Conservation (phyloP, 2,797 vertebrate species). For the Propithecus perrieri region DNA sequence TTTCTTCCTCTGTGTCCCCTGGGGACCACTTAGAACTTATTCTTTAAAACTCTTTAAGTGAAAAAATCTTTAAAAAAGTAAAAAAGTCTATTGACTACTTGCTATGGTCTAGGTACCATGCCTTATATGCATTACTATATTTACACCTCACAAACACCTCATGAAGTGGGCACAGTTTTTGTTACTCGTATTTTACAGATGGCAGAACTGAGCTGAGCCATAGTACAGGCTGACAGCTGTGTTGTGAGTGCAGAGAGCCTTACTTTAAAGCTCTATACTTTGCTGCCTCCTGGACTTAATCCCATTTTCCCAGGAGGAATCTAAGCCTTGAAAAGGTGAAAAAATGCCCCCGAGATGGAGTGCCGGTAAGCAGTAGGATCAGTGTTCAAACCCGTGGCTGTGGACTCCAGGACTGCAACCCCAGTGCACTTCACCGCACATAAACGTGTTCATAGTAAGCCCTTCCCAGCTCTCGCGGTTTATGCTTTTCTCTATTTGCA, state of each 20-base stretch:
- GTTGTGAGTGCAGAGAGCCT: not conserved
- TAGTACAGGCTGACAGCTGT: not conserved
- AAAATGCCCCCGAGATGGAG: not conserved
- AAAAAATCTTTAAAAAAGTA: not conserved
- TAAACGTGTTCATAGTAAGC: not conserved
- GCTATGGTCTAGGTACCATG: not conserved
- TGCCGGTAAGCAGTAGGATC: not conserved
- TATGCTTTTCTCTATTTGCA: not conserved
- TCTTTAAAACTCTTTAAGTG: not conserved
- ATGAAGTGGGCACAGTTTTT: not conserved
- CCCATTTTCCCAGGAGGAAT: not conserved
- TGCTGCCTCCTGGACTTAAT: not conserved
- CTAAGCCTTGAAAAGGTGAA: not conserved
- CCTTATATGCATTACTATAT: not conserved
- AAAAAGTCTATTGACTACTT: not conserved
- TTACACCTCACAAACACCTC: not conserved
- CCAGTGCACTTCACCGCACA: not conserved
- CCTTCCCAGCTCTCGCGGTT: not conserved
- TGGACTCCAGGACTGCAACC: fast-evolving
- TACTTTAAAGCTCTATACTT: not conserved
- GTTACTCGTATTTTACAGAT: not conserved
- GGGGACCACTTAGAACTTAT: not conserved
- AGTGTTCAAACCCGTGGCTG: not conserved
- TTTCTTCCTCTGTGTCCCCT: not conserved
- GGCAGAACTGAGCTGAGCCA: not conserved